These are phyloP conservation scores for Cephalopterus ornatus DNA, from an alignment of 2,113 vertebrate genomes.

Conservation along the genomic window DNA sequence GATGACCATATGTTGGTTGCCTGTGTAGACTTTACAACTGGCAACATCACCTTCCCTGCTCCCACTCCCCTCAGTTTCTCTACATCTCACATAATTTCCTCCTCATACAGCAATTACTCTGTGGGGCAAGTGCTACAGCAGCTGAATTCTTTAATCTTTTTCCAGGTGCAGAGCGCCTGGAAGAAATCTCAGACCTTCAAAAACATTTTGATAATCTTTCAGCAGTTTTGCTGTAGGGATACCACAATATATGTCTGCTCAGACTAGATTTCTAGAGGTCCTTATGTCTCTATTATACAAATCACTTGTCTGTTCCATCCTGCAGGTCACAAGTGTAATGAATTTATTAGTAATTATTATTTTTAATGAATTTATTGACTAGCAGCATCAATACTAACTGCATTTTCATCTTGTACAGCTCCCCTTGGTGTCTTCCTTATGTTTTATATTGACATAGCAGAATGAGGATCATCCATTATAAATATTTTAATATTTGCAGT, in stretches of 20 bases:
- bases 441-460: not conserved
- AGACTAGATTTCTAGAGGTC: not conserved
- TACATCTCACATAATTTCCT: not conserved
- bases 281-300: not conserved
- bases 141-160: conserved; percentile 31
- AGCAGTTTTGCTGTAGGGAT: conserved; percentile 15
- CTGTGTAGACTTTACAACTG: not conserved
- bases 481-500: not conserved
- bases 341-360: not conserved
- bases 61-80: not conserved
- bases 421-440: not conserved
- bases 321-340: not conserved
- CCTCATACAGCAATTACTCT: not conserved
- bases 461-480: not conserved
- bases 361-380: not conserved
- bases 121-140: not conserved
- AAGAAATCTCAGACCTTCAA: conserved; percentile 40
- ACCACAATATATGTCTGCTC: not conserved
- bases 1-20: not conserved
- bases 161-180: conserved; percentile 19
- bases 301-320: not conserved
- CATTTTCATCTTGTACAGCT: not conserved
- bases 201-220: conserved; percentile 34
- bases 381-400: not conserved
- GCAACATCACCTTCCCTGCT: not conserved